Conservation (phyloP, 2,888 invertebrate species). For the Ochropleura plecta region DNA sequence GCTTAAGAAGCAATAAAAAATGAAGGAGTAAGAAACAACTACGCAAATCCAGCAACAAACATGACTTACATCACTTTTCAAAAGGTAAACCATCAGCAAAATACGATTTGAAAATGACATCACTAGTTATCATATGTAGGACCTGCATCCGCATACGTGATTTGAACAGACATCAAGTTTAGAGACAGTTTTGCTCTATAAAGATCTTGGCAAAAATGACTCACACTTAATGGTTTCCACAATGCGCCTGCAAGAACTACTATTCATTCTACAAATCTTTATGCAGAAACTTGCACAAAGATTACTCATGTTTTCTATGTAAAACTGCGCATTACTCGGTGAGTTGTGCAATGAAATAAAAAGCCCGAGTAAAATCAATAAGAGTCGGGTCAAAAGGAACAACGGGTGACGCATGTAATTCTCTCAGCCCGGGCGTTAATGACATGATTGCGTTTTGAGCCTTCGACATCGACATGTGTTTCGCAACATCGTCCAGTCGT, state of each 20-base stretch:
- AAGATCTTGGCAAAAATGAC: slow-evolving; percentile 14
- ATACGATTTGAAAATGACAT: slow-evolving; percentile 56
- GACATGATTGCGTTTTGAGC: slow-evolving; percentile 72
- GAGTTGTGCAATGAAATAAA: slow-evolving; percentile 64
- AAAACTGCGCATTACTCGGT: slow-evolving; percentile 59
- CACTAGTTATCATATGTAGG: slow-evolving; percentile 35
- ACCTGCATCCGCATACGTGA: slow-evolving; percentile 46
- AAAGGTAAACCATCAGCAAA: slow-evolving; percentile 27
- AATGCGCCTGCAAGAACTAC: slow-evolving; percentile 6
- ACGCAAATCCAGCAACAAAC: slow-evolving; percentile 34
- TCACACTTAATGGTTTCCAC: slow-evolving; percentile 16
- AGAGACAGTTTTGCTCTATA: slow-evolving; percentile 6
- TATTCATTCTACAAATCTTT: slow-evolving; percentile 35
- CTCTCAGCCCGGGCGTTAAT: slow-evolving; percentile 66
- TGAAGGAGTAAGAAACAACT: slow-evolving; percentile 32
- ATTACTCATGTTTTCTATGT: slow-evolving; percentile 53
- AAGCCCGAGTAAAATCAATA: slow-evolving; percentile 63
- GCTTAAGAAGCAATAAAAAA: slow-evolving; percentile 37
- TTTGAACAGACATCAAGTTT: slow-evolving; percentile 26
- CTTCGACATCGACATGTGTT: slow-evolving; percentile 70
- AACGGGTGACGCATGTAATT: slow-evolving; percentile 65
- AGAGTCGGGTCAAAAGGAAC: slow-evolving; percentile 56
- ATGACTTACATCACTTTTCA: slow-evolving; percentile 43
- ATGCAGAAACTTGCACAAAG: slow-evolving; percentile 28
- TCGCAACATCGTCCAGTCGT: slow-evolving; percentile 69